Evolutionary conservation across 1,140 invertebrate genomes (phyloP).

Genomic region (Drosophila nigromelanica): DNA sequence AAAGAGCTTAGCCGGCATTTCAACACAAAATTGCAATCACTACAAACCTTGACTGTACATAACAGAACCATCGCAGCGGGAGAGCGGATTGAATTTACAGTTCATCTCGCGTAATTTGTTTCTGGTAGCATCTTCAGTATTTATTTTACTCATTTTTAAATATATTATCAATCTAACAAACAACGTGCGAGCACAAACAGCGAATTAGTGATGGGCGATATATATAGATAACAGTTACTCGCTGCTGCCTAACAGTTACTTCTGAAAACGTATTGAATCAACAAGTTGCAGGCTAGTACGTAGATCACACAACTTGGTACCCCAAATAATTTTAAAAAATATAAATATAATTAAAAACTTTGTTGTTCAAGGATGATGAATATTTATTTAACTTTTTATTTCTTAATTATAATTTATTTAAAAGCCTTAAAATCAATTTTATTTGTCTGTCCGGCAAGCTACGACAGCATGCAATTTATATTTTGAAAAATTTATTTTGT

Average conservation of each 20-base stretch:
- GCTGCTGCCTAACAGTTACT: no score
- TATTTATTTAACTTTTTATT: no score
- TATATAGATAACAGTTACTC: not conserved
- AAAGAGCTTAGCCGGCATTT: constrained; percentile 1
- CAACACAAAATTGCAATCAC: constrained; percentile 78
- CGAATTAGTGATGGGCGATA: constrained; percentile 31
- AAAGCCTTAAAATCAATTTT: no score
- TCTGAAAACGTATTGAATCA: constrained; percentile 13
- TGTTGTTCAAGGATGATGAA: no score
- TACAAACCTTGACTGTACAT: constrained; percentile 87
- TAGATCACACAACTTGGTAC: not conserved
- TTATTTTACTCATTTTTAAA: constrained; percentile 42
- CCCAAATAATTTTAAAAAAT: no score
- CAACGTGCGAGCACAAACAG: constrained; percentile 56
- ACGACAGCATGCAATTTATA: not conserved
- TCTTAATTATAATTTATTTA: no score
- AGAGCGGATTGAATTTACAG: constrained; percentile 89
- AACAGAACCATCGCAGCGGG: constrained; percentile 90
- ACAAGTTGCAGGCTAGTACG: constrained; percentile 4
- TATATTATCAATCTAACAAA: constrained; percentile 16
- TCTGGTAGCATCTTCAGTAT: constrained; percentile 2
- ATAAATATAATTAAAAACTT: no score
- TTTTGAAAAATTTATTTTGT: not conserved
- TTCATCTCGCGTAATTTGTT: constrained; percentile 84
- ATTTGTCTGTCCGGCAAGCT: no score